Conservation (phyloP, 35 echinoderm and acorn worm genomes). For the Chiridota heheva region DNA sequence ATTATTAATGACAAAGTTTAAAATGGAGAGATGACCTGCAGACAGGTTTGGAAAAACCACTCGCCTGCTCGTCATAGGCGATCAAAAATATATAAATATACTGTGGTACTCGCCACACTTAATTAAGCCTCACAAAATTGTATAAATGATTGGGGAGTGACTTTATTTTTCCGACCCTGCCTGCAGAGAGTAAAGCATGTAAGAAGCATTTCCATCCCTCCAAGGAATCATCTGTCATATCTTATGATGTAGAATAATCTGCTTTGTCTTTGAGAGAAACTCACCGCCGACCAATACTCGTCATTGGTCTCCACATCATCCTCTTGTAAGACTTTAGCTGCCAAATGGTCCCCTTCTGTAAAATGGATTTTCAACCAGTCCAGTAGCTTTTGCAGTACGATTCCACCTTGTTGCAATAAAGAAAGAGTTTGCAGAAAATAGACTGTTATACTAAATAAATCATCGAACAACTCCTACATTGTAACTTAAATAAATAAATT, state of each 20-base stretch:
- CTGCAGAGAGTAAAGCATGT: not conserved
- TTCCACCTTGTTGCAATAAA: slow-evolving; percentile 59
- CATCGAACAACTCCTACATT: no score
- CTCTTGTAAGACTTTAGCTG: slow-evolving; percentile 54
- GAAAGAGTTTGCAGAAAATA: not conserved
- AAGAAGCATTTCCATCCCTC: not conserved
- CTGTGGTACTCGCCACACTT: no score
- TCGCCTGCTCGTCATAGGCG: no score
- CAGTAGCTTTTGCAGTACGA: slow-evolving; percentile 81
- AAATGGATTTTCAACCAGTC: slow-evolving; percentile 96
- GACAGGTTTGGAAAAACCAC: no score
- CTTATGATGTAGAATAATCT: not conserved
- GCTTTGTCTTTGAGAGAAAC: not conserved
- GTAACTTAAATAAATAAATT: no score
- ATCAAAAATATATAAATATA: no score
- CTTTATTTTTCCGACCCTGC: no score
- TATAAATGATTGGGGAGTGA: no score
- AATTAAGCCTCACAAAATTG: no score
- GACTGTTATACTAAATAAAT: no score
- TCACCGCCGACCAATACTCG: slow-evolving; percentile 92
- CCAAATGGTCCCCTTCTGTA: slow-evolving; percentile 66
- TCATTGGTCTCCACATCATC: slow-evolving; percentile 48
- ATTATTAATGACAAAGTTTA: no score
- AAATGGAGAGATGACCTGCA: no score
- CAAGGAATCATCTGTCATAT: not conserved